A percentile compares a stretch with the other conserved stretches of the same genome.
Conservation (phyloP, 2,113 vertebrate genomes). For the Galemys pyrenaicus region DNA sequence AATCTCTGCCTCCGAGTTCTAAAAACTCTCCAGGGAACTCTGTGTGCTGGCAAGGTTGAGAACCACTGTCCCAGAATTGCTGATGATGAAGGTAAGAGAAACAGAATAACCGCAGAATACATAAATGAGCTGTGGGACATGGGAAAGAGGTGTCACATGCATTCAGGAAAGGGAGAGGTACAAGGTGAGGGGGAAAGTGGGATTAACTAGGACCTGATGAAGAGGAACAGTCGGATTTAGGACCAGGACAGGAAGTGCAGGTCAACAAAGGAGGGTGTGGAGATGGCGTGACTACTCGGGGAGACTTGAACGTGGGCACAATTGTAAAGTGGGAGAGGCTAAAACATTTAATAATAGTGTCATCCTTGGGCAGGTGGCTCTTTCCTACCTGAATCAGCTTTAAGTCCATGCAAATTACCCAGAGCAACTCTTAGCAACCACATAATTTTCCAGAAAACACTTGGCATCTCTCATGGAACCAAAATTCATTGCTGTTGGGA, state of each 20-base stretch:
- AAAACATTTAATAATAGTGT: not conserved
- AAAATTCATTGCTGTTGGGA: not conserved
- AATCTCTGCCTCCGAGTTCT: not conserved
- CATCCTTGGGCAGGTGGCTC: not conserved
- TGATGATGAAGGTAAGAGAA: not conserved
- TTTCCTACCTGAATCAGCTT: not conserved
- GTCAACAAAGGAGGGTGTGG: not conserved
- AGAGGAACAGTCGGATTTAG: not conserved
- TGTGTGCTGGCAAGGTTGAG: not conserved
- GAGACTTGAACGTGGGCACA: not conserved
- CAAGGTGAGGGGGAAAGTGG: rapidly evolving
- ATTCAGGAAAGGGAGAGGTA: not conserved
- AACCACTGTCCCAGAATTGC: not conserved
- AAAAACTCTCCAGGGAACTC: not conserved
- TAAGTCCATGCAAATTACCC: not conserved
- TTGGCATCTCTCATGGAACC: not conserved
- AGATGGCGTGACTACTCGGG: rapidly evolving
- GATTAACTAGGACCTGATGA: not conserved
- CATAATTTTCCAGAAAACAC: not conserved
- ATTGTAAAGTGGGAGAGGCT: not conserved
- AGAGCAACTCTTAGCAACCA: not conserved
- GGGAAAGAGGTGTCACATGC: not conserved
- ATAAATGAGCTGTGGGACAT: not conserved
- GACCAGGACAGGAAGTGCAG: not conserved
- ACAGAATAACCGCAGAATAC: not conserved